Evolutionary conservation across 2,113 vertebrate species (phyloP).

Genomic region (Cranoglanis bouderius): DNA sequence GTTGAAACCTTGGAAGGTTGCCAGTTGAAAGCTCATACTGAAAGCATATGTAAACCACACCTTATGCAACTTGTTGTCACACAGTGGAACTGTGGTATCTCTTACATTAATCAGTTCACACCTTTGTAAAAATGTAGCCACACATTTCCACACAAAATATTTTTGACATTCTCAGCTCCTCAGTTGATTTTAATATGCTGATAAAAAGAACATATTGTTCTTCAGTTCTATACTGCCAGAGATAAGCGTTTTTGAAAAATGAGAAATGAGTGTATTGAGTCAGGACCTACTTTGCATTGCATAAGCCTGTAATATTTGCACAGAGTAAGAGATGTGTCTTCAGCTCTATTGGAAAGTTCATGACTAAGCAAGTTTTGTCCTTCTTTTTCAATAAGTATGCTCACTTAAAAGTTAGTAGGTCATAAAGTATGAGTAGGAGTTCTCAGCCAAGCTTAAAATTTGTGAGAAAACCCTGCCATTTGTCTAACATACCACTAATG

Average conservation of each 20-base stretch:
- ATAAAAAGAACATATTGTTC: constrained; percentile 2
- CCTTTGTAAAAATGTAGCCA: constrained; percentile 39
- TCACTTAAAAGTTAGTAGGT: constrained; percentile 47
- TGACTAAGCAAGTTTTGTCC: constrained; percentile 36
- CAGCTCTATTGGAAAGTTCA: constrained; percentile 18
- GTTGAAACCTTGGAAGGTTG: not conserved
- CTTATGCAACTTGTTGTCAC: constrained; percentile 33
- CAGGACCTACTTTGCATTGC: constrained; percentile 10
- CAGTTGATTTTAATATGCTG: not conserved
- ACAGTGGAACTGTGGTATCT: constrained; percentile 32
- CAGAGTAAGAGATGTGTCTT: constrained; percentile 2
- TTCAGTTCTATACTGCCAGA: not conserved
- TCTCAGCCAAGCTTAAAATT: constrained; percentile 27
- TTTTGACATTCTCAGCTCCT: constrained; percentile 4
- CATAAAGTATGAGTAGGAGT: constrained; percentile 37
- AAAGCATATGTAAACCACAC: constrained; percentile 32
- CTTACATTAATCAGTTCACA: constrained; percentile 49
- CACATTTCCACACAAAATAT: constrained; percentile 40
- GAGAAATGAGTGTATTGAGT: not conserved
- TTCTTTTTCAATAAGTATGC: constrained; percentile 40
- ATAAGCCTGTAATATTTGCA: constrained; percentile 10
- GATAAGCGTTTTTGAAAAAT: not conserved
- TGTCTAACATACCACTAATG: constrained; percentile 30
- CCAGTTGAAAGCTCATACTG: constrained; percentile 30
- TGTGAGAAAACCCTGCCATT: constrained; percentile 32